Evolutionary conservation across 2,797 vertebrate species (phyloP), one percentile per base, ranked within the genome.

Genomic region (Melanotaenia boesemani): DNA sequence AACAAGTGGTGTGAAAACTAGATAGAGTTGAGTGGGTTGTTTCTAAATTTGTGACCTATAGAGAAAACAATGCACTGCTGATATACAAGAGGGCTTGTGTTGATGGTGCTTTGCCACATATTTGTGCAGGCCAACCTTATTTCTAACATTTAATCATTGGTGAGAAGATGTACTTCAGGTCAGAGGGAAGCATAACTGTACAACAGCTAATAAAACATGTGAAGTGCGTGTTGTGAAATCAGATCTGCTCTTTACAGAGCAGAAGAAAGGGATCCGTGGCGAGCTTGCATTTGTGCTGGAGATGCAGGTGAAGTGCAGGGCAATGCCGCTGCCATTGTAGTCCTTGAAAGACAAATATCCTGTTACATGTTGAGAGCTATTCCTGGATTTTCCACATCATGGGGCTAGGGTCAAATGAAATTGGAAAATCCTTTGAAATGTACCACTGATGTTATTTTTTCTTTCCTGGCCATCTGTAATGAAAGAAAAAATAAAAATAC

Each of bases 301-400:
- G 59, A 73, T 67, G 28, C 67, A 73, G 77, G 69, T 70, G 86
- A 86, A 69, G 36, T 69, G 69, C 75, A 72, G 83, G 60, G 80
- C 81, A 63, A 50, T 22, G 1, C 65, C 22, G 69, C 32, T 54
- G 73, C 81, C 72, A 87, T 91, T 91, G 85, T 92, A 44, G 56
- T 62, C 63, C 72, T 55, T 90, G 80, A 88, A 88, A 86, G 89
- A 74, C 48, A 73, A 74, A 85, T 91, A 87, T 91, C 90, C 63
- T n/a, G 67, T 92, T 91, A 88, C 89, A 79, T 60, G 84, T 86
- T 72, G 61, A 36, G 74, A 80, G 76, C 80, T 34, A 73, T 81
- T 80, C 72, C 63, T 62, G 64, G 52, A 66, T 85, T 86, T 87
- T 89, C 83, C 86, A 67, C 52, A 41, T 70, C 82, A 77, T 52